phyloP scores from a whole-genome alignment of 2,797 vertebrate genomes.

The Sebastes melanostomus region DNA sequence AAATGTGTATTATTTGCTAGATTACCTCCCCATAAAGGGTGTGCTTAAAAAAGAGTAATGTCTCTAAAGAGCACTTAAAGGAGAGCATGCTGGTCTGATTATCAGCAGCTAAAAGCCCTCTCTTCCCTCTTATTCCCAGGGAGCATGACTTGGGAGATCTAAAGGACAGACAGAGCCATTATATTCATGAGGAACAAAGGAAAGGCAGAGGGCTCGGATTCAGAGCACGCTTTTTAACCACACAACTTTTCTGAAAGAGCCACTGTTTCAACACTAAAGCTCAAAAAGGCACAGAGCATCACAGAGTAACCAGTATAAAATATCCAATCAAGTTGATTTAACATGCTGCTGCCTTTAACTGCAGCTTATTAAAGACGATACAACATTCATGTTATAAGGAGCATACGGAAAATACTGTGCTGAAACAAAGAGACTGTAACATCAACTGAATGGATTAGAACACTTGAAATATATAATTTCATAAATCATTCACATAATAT shows the following conservation, averaged over 20 bases:
- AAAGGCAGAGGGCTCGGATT: constrained; percentile 44
- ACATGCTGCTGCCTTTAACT: not conserved
- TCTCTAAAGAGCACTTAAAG: constrained; percentile 44
- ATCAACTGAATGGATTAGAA: not conserved
- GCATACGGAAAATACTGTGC: not conserved
- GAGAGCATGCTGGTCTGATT: constrained; percentile 56
- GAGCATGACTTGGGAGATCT: constrained; percentile 50
- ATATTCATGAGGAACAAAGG: constrained; percentile 67
- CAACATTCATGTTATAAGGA: not conserved
- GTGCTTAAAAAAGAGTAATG: constrained; percentile 46
- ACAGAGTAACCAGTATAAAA: constrained; percentile 14
- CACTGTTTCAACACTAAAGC: constrained; percentile 35
- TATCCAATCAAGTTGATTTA: constrained; percentile 9
- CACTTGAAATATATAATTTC: not conserved
- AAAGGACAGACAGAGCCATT: constrained; percentile 50
- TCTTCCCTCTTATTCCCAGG: constrained; percentile 62
- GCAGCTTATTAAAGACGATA: not conserved
- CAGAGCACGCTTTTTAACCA: constrained; percentile 32
- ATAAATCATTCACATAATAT: not conserved
- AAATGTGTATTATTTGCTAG: constrained; percentile 58
- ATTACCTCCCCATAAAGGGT: constrained; percentile 37
- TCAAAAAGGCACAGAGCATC: constrained; percentile 23
- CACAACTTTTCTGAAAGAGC: constrained; percentile 30
- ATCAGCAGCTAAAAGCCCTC: constrained; percentile 69
- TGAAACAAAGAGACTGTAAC: not conserved